Evolutionary conservation across 2,888 invertebrate genomes (phyloP), one percentile per base, ranked within the genome.

Genomic region (Volucella bombylans): DNA sequence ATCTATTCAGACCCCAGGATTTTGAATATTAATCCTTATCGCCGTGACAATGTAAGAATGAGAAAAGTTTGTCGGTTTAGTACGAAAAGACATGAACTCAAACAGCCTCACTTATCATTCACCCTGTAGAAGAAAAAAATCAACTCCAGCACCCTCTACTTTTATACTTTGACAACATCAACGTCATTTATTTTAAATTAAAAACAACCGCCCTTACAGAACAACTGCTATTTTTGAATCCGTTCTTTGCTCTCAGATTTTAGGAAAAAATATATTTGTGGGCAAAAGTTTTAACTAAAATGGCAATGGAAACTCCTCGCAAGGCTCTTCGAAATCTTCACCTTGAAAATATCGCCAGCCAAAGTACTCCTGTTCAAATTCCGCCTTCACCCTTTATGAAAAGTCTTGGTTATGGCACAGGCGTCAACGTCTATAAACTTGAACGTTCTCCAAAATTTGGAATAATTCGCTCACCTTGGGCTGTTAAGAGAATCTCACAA

Each of bases 401-500:
- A 89, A 93, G 94, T 88, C 93, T 96, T 73, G 96, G 96, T 78
- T 95, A 94, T 92, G 96, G 96, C 62, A 96, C 96, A 88, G 96
- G 97, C 71, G 95, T 97, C 12, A 94, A 94, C 87, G 96, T 97
- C 0, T 96, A 95, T 91, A 94, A 95, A 87, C 90, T 97, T 82
- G 93, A 96, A 73, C 93, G 97, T 85, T 95, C 96, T 0, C 96
- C 96, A 0, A 92, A 93, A 87, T 93, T 93, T 1, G 95, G 95
- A 8, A 93, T 94, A 87, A 91, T 93, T 0, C 93, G 94, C n/a
- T 97, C 97, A 0, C 97, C 97, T 0, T 97, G 97, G 97, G 97
- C 97, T 0, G 92, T 97, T 0, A 97, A 97, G 89, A 95, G 96
- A 91, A 90, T 96, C 1, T 89, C 90, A 1, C 94, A 93, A 87